Evolutionary conservation across 2,888 invertebrate genomes (phyloP), one percentile per base, ranked within the genome.

Genomic region (Melieria picta): DNA sequence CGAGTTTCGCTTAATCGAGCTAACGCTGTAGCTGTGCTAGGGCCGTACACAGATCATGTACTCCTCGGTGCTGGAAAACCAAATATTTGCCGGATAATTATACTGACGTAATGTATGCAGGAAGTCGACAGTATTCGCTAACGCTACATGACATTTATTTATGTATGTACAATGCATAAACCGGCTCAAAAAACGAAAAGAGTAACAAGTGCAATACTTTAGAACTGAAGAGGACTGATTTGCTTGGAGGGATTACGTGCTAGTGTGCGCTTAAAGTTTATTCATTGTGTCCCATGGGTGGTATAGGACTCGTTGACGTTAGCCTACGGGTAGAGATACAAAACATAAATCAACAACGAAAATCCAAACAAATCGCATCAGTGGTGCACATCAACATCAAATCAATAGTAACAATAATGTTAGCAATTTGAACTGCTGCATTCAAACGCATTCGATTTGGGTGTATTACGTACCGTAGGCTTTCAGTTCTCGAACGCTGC

Each of bases 401-500:
- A 55, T 30, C 30, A 30, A 13, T 11, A 47, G 16, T 55, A 71
- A 56, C 9, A 13, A 64, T n/a, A 57, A 50, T 55, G 11, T 55
- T 55, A 0, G 3, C n/a, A 55, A 6, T 48, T 43, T 62, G 11
- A 62, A n/a, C 7, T 7, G 7, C 55, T 11, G 16, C n/a, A 10
- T 11, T 55, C 55, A 6, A 55, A 13, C 4, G 3, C n/a, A 7
- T 11, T 42, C 3, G 30, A 11, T 6, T 45, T 42, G n/a, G 46
- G 4, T 5, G n/a, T 30, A 56, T 4, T 72, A 76, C 85, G 88
- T 89, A 94, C 94, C 94, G 91, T 89, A 94, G 92, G 87, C 93
- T 94, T 86, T 94, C 94, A 69, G 93, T 93, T 83, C 93, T 89
- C 74, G 94, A 93, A 77, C 93, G 88, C 13, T 93, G 93, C 50